Conservation (phyloP, 2,797 vertebrate genomes). For the Etheostoma nigrum region DNA sequence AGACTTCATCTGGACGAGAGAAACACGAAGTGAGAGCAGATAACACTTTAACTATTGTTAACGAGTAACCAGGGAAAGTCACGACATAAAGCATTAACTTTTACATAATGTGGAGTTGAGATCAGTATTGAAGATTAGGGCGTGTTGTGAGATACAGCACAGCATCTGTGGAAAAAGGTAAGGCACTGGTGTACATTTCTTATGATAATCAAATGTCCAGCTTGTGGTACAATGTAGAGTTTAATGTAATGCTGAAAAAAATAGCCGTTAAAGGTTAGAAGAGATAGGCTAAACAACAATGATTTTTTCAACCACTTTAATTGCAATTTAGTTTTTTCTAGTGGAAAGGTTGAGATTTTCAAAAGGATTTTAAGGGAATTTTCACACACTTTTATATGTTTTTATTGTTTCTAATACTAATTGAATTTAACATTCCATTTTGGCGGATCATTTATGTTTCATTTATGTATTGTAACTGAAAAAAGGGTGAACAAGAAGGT, state of each 20-base stretch:
- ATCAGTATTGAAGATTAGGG: not conserved
- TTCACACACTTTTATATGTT: not conserved
- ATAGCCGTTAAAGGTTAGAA: not conserved
- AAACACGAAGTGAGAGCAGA: conserved; percentile 68
- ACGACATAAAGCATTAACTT: not conserved
- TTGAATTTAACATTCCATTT: not conserved
- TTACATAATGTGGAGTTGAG: not conserved
- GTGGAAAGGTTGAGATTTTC: not conserved
- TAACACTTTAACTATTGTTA: not conserved
- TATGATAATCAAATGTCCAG: not conserved
- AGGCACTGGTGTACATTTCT: not conserved
- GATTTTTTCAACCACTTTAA: not conserved
- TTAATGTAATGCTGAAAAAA: not conserved
- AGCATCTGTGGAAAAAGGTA: conserved; percentile 44
- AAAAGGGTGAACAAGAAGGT: no score
- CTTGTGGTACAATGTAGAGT: not conserved
- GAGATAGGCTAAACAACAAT: no score
- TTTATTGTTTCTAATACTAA: not conserved
- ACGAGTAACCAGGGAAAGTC: not conserved
- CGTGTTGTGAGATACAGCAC: conserved; percentile 18
- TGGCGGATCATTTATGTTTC: not conserved
- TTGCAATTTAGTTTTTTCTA: not conserved
- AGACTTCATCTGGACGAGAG: conserved; percentile 22
- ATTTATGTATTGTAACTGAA: not conserved
- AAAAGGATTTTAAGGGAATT: not conserved